Evolutionary conservation across 2,888 invertebrate genomes (phyloP), one percentile per base, ranked within the genome.

Genomic region (Lycia hirtaria): DNA sequence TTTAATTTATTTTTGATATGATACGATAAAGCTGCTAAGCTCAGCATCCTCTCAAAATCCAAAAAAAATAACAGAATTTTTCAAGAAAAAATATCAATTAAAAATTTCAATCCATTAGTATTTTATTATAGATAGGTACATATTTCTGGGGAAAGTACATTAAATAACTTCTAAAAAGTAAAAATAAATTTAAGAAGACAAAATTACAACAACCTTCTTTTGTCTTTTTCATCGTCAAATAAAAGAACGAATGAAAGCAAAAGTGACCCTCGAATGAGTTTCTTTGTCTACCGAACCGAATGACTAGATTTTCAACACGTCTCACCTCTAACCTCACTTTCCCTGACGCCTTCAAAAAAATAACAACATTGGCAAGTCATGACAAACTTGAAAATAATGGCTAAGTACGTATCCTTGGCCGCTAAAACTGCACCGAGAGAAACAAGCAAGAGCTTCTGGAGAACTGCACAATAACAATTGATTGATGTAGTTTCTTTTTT

Each of bases 321-420:
- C 80, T 81, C 73, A 83, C 85, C 81, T 79, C 65, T 75, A 75
- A 84, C 87, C 84, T 76, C 67, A 79, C 88, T 88, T 88, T 88
- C 89, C 71, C 88, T 81, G 73, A 47, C 64, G 56, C 66, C 57
- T 65, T 75, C 71, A 67, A 66, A 72, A 70, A 77, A 81, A 81
- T 73, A 67, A 65, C 72, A 56, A 60, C 76, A 81, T 73, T 78
- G 85, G 80, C 50, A 62, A 68, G 77, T 87, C 89, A 88, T 75
- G 71, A 62, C 74, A 71, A 81, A 80, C 83, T 83, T 83, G 77
- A 77, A 72, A 73, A 58, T 66, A 62, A 67, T 60, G 55, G 65
- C 20, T 37, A 56, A 52, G 60, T 68, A 56, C 53, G 60, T 68
- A 75, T 81, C 80, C 82, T 80, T 84, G 77, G 73, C 78, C 76